Base-by-base conservation (phyloP, 2,113 vertebrate species). In the Paedocypris sp. region DNA sequence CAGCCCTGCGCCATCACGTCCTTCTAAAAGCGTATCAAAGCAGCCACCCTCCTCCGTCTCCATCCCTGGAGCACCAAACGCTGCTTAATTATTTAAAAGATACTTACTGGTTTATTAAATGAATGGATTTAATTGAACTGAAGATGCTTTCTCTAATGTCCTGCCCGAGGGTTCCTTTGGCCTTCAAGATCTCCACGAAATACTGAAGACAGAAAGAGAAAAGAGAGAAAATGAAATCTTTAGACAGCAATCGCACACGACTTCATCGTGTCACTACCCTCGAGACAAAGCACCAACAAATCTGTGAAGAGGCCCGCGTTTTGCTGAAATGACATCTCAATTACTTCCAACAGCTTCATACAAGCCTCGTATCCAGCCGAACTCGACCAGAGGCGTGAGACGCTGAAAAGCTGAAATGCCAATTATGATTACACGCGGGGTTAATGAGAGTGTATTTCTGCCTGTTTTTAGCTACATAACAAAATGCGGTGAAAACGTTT, bases 91-190 rank as follows among this genome's bases (percentile, higher is more conserved):
- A 88, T 88, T 87, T 73, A 88, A 75, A 77, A 69, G 82, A 81
- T 79, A 91, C 92, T 94, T 88, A 97, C 94, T 87, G 85, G 77
- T 90, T 97, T 72, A 87, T 77, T 1, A 80, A 82, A 73, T 87
- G 80, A 81, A 97, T 89, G 69, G 79, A 78, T 81, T 93, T 89
- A 80, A 93, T 83, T 68, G 84, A 84, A 73, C 91, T 90, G 80
- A 97, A 97, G 76, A 97, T 81, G 51, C 71, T 81, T 71, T 90
- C 87, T 76, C 82, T 82, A 60, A 88, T 79, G 46, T 85, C 75
- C 54, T 85, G 84, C 73, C 73, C 85, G 72, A 97, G 77, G 0
- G 85, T 97, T 63, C 86, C 89, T 83, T 94, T 97, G 81, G 92
- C 93, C 75, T 88, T 90, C 78, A 97, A 76, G 79, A 88, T 86